Evolutionary conservation across 2,797 vertebrate species (phyloP), one percentile per base, ranked within the genome.

Genomic region (Neoniphon sammara): DNA sequence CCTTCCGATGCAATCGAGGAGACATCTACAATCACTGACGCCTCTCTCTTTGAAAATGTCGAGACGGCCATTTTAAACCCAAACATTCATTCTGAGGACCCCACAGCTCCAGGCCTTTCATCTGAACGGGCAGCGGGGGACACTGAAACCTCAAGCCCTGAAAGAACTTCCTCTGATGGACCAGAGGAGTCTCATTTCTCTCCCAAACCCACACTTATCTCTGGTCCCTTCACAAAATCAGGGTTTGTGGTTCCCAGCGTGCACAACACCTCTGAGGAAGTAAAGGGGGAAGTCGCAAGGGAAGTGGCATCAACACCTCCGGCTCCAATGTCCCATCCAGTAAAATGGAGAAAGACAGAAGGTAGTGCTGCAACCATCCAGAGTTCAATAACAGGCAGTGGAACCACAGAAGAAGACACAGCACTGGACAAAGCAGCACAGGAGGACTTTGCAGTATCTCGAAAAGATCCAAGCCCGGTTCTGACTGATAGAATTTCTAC

Each of bases 51-150:
- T 27, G 80, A 75, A 66, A 66, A 50, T 20, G 46, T 54, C 9
- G 62, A 79, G 42, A 75, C 14, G 0, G 34, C 23, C 7, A 46
- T 7, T 53, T 69, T 66, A 34, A 80, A 46, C 15, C 76, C 79
- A 0, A 0, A 53, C 4, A 8, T 75, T 61, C 63, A 66, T 44
- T 11, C 57, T 14, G 57, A 75, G 49, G 64, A 23, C 34, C 79
- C 88, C 34, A 80, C 83, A 61, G 53, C 21, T 63, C 44, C 76
- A 53, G 54, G 31, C 15, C 47, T 78, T 20, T 64, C 58, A 39
- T 27, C 71, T 14, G 64, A 30, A 66, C 9, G 0, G 1, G 18
- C 30, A n/a, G 63, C 23, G 17, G 20, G 4, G 66, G 59, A 36
- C 18, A 3, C 34, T 67, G 69, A 65, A 44, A 42, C 50, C 15